Evolutionary conservation across 2,888 invertebrate genomes (phyloP).

Genomic region (Plagodis dolabraria): DNA sequence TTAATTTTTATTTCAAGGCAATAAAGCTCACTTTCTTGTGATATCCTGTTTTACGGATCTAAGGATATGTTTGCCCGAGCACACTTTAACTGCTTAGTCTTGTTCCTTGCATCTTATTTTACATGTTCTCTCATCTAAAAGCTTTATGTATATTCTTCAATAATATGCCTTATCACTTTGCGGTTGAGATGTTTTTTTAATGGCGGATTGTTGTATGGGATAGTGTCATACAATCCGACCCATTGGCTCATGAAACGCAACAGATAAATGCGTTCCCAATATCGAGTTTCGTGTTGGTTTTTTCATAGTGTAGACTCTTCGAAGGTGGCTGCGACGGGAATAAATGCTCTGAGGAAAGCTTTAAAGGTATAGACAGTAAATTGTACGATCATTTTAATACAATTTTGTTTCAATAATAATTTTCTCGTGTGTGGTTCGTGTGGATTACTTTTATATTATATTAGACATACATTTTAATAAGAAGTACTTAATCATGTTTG

Average conservation of each 20-base stretch:
- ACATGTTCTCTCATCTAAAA: constrained; percentile 57
- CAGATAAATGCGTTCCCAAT: constrained; percentile 76
- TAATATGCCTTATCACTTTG: constrained; percentile 43
- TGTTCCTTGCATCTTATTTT: constrained; percentile 69
- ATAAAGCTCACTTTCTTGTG: constrained; percentile 50
- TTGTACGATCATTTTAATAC: constrained; percentile 9
- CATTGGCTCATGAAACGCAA: constrained; percentile 74
- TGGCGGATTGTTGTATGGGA: constrained; percentile 46
- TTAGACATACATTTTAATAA: too few species aligned
- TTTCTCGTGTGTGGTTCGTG: constrained; percentile 3
- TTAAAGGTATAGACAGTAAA: constrained; percentile 3
- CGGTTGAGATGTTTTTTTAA: constrained; percentile 42
- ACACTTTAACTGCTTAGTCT: constrained; percentile 55
- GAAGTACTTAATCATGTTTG: too few species aligned
- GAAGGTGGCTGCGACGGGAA: constrained; percentile 38
- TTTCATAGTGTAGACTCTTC: constrained; percentile 52
- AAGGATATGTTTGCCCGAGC: constrained; percentile 42
- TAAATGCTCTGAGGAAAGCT: constrained; percentile 30
- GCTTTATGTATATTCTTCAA: constrained; percentile 32
- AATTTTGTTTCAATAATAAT: background rate
- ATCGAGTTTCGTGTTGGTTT: constrained; percentile 71
- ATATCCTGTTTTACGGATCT: constrained; percentile 26
- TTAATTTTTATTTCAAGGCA: constrained; percentile 37
- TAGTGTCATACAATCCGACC: constrained; percentile 75
- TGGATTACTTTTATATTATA: background rate